Conservation (phyloP, 2,797 vertebrate species). For the Pangasius krempfi region DNA sequence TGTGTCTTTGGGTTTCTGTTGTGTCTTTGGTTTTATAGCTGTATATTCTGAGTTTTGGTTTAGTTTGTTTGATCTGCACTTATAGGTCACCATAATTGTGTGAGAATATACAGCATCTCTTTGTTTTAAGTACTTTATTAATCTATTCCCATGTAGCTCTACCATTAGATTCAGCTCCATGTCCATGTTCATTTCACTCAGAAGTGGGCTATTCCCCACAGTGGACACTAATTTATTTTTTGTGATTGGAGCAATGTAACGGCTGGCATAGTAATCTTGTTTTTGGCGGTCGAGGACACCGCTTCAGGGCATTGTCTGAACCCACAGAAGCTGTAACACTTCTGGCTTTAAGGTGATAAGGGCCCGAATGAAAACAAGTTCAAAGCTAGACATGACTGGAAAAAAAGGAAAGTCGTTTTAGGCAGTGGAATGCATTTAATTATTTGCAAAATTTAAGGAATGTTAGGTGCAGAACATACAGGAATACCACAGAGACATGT, state of each 20-base stretch:
- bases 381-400: constrained; percentile 53
- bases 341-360: constrained; percentile 61
- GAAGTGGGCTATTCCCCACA: constrained; percentile 31
- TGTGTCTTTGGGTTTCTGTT: not conserved
- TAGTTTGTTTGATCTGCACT: not conserved
- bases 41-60: not conserved
- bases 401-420: constrained; percentile 47
- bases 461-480: not conserved
- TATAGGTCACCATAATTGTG: not conserved
- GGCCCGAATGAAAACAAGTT: constrained; percentile 49
- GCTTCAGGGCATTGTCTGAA: constrained; percentile 55
- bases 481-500: not conserved
- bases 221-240: constrained; percentile 60
- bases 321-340: constrained; percentile 42
- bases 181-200: constrained; percentile 38
- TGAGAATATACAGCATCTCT: not conserved
- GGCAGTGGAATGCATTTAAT: not conserved
- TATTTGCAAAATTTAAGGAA: not conserved
- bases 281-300: constrained; percentile 48
- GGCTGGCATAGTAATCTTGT: constrained; percentile 60
- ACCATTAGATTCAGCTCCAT: not conserved
- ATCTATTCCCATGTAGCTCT: not conserved
- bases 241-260: constrained; percentile 54
- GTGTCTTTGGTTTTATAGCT: not conserved
- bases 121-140: constrained; percentile 2